Conservation (phyloP, 2,888 invertebrate species). For the Meliscaeva auricollis region DNA sequence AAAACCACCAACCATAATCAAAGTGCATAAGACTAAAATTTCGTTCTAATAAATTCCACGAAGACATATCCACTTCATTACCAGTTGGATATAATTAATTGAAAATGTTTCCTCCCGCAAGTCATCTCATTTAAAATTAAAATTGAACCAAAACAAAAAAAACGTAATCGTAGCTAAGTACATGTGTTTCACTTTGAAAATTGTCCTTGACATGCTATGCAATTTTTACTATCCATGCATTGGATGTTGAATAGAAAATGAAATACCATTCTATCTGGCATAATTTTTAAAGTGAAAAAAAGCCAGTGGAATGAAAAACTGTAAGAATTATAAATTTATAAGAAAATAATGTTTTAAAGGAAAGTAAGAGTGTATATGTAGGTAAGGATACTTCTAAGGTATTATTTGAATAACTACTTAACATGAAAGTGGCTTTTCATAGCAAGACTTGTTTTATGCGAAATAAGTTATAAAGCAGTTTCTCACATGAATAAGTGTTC, state of each 20-base stretch:
- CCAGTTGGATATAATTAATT: not conserved
- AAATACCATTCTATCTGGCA: not conserved
- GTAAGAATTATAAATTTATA: not conserved
- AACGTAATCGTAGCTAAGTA: too few relatives aligned
- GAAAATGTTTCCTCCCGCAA: not conserved
- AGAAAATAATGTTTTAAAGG: not conserved
- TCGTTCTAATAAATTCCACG: not conserved
- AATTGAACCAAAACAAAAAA: too few relatives aligned
- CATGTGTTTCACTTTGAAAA: not conserved
- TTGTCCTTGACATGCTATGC: not conserved
- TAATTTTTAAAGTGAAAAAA: not conserved
- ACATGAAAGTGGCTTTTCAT: too few relatives aligned
- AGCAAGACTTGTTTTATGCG: too few relatives aligned
- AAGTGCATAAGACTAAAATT: not conserved
- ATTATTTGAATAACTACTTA: too few relatives aligned
- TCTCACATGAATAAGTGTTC: too few relatives aligned
- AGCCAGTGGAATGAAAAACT: not conserved
- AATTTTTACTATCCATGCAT: not conserved
- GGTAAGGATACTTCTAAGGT: not conserved
- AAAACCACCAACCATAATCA: not conserved
- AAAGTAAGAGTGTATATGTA: too few relatives aligned
- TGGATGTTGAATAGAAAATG: not conserved
- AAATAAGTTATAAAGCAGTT: too few relatives aligned
- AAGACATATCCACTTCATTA: not conserved
- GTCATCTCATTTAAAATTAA: not conserved